Evolutionary conservation across 2,113 vertebrate genomes (phyloP).

Genomic region (Salvelinus sp.): DNA sequence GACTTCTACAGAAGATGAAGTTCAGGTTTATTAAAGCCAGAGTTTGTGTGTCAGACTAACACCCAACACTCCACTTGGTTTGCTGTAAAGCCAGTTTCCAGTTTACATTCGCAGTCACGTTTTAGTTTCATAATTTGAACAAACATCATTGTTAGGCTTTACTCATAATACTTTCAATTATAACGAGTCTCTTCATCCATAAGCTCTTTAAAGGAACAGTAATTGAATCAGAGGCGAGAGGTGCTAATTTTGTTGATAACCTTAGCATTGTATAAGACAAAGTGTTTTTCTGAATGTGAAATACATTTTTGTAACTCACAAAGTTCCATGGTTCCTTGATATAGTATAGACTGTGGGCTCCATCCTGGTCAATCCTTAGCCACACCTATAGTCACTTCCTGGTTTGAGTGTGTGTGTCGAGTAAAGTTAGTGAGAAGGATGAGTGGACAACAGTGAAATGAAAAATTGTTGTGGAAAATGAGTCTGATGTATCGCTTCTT

Average conservation of each 20-base stretch:
- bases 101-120: not conserved
- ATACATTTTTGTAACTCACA: not conserved
- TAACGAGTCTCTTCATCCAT: not conserved
- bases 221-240: not conserved
- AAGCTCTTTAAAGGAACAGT: not conserved
- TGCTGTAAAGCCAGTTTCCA: not conserved
- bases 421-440: too few relatives aligned
- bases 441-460: too few relatives aligned
- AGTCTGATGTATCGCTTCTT: too few relatives aligned
- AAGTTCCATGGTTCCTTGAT: not conserved
- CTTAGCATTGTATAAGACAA: conserved; percentile 1
- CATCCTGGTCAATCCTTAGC: not conserved
- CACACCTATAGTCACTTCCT: too few relatives aligned
- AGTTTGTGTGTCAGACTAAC: not conserved
- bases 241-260: not conserved
- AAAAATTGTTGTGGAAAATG: too few relatives aligned
- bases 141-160: not conserved
- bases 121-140: not conserved
- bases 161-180: not conserved
- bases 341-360: not conserved
- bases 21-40: not conserved
- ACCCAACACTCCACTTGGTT: not conserved
- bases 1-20: not conserved
- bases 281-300: conserved; percentile 1
- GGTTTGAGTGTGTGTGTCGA: too few relatives aligned